Conservation (phyloP, 2,888 invertebrate species). For the Megalurothrips usitatus region DNA sequence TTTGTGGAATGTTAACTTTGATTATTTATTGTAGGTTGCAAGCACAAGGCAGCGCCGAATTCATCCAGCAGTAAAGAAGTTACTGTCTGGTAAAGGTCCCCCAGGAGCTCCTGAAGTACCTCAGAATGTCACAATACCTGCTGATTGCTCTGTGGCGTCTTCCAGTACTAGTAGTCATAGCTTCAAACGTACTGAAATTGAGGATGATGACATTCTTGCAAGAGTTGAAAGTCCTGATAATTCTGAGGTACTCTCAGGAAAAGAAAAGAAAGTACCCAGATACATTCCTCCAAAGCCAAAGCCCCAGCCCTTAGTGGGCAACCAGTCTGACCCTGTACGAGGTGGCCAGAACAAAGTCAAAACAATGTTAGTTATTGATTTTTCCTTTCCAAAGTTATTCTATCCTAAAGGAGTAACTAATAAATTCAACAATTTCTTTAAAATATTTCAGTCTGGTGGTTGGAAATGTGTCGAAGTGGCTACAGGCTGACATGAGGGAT, state of each 20-base stretch:
- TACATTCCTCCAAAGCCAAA: slow-evolving; percentile 47
- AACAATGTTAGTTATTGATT: slow-evolving; percentile 35
- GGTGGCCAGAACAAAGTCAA: slow-evolving; percentile 44
- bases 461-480: slow-evolving; percentile 80
- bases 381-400: too few relatives aligned
- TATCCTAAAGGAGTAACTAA: neutral
- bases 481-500: slow-evolving; percentile 62
- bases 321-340: slow-evolving; percentile 40
- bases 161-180: slow-evolving; percentile 50
- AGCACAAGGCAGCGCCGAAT: slow-evolving; percentile 50
- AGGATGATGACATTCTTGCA: slow-evolving; percentile 7
- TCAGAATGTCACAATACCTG: neutral
- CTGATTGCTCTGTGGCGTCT: slow-evolving; percentile 37
- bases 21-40: neutral
- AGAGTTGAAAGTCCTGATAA: slow-evolving; percentile 26
- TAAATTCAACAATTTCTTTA: neutral
- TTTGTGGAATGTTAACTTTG: neutral
- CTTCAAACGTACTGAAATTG: slow-evolving; percentile 47
- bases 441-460: slow-evolving; percentile 46
- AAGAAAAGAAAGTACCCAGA: slow-evolving; percentile 40
- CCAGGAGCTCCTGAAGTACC: neutral
- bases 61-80: slow-evolving; percentile 72
- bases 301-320: neutral
- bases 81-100: slow-evolving; percentile 57
- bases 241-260: slow-evolving; percentile 11